Evolutionary conservation across 2,888 invertebrate species (phyloP), one percentile per base, ranked within the genome.

Genomic region (Peribatodes rhomboidaria): DNA sequence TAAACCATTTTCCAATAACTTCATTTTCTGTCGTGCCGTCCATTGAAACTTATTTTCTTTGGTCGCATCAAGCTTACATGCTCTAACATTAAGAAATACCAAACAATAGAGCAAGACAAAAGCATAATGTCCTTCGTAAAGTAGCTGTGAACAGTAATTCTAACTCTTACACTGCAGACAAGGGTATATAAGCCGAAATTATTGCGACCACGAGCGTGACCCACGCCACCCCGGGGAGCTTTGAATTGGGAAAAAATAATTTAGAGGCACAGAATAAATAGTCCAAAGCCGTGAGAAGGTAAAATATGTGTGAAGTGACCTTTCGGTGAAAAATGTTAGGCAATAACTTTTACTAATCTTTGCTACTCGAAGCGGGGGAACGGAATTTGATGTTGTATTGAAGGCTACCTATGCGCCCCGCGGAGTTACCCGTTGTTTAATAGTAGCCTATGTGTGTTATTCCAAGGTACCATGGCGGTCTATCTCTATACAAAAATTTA

Each of bases 181-280:
- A 49, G 35, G 63, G 22, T 22, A n/a, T n/a, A 27, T 62, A 55
- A 59, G 54, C 47, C 42, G 37, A 41, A 54, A 50, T 59, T 59
- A 59, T 64, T 22, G 59, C 57, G 44, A 27, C 42, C 16, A 41
- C 49, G 55, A 41, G 46, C 46, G 56, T 56, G 64, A 49, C 55
- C 47, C 41, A 22, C 14, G 0, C 33, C 22, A 18, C 49, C 16
- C 18, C 9, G 18, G 9, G 10, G n/a, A 16, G 54, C 59, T 65
- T 65, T 65, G 59, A 50, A 64, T 59, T 42, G 55, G 49, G 20
- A 33, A 47, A 49, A 65, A 59, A 60, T 60, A 54, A 64, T 58
- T 54, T 64, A 56, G 58, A 47, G 16, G 16, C 37, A 41, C 35
- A 41, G 31, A 54, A 54, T 54, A 54, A 54, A 54, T 54, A 54